Evolutionary conservation across 92 coral and sea anemone species (phyloP).

Genomic region (Paragorgia papillata): DNA sequence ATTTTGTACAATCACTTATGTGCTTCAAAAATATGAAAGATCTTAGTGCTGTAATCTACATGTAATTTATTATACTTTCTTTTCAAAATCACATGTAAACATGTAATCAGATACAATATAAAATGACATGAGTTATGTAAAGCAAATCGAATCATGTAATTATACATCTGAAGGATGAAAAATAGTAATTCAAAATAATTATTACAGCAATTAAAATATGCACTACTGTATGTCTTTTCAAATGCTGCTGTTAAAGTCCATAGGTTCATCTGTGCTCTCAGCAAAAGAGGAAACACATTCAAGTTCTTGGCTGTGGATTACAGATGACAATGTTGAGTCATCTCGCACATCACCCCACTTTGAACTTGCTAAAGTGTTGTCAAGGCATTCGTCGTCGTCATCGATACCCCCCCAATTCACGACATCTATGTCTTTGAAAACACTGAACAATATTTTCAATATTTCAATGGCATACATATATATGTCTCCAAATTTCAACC

Average conservation of each 20-base stretch:
- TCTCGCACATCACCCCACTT: not conserved
- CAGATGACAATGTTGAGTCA: not conserved
- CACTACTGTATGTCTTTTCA: not conserved
- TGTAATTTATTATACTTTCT: no score
- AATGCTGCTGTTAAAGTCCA: conserved; percentile 16
- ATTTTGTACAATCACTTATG: no score
- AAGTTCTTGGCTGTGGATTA: conserved; percentile 16
- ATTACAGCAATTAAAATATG: not conserved
- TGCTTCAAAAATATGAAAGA: no score
- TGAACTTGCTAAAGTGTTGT: not conserved
- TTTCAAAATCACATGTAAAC: no score
- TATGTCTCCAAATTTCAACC: conserved; percentile 65
- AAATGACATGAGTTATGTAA: no score
- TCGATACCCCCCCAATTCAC: not conserved
- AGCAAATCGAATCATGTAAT: no score
- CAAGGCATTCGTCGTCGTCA: not conserved
- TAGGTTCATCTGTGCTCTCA: conserved; percentile 16
- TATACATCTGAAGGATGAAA: no score
- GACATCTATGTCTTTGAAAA: conserved; percentile 32
- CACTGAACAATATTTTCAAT: conserved; percentile 12
- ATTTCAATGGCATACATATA: conserved; percentile 55
- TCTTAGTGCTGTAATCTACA: no score
- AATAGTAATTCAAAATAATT: no score
- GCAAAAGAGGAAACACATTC: conserved; percentile 20
- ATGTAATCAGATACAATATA: no score